phyloP scores from a whole-genome alignment of 2,888 invertebrate species.

The Dryadula phaetusa region DNA sequence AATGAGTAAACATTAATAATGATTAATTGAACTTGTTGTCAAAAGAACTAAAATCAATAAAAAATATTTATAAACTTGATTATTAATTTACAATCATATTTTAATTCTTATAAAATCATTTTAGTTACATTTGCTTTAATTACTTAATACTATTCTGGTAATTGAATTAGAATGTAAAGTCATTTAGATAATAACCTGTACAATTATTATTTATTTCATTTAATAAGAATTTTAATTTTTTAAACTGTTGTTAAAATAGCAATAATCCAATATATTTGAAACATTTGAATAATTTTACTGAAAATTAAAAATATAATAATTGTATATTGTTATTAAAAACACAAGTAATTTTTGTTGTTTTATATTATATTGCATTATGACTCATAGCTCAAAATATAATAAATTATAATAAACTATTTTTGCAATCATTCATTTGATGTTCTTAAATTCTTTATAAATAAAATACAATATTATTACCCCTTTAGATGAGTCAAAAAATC shows the following conservation, averaged over 20 bases:
- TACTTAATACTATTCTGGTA: background rate
- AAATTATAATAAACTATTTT: background rate
- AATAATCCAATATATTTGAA: too few relatives aligned
- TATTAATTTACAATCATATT: background rate
- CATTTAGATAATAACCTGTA: background rate
- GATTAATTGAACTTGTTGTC: background rate
- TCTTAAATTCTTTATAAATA: background rate
- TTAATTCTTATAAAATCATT: background rate
- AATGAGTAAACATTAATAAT: background rate
- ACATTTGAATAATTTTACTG: too few relatives aligned
- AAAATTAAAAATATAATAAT: too few relatives aligned
- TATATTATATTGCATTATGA: background rate
- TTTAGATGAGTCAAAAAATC: slow-evolving; percentile 7
- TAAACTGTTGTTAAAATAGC: too few relatives aligned
- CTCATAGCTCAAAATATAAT: background rate
- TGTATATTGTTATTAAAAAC: too few relatives aligned
- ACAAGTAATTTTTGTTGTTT: too few relatives aligned
- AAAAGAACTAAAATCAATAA: background rate
- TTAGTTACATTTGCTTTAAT: background rate
- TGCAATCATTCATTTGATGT: background rate
- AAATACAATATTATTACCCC: background rate
- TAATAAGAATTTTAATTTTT: too few relatives aligned
- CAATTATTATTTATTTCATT: too few relatives aligned
- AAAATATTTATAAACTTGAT: background rate
- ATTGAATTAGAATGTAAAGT: background rate